phyloP scores from a whole-genome alignment of 2,888 invertebrate genomes.

The Trichopoda pennipes region DNA sequence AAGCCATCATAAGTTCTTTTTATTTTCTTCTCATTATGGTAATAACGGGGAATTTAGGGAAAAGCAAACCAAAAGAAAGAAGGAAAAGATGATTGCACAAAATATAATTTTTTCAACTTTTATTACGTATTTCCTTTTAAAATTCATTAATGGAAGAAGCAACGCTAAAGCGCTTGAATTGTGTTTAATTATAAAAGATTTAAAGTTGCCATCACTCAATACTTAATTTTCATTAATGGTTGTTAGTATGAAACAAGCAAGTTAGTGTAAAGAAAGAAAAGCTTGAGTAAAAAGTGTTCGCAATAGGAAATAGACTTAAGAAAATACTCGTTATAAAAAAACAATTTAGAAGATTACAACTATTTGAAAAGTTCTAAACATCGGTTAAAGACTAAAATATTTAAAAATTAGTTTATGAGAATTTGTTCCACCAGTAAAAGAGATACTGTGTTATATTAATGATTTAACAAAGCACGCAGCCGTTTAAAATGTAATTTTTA shows the following conservation, averaged over 20 bases:
- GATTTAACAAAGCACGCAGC: too few relatives aligned
- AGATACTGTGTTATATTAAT: too few relatives aligned
- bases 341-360: too few relatives aligned
- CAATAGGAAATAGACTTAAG: too few relatives aligned
- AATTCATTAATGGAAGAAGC: not conserved
- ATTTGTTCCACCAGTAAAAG: too few relatives aligned
- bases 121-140: not conserved
- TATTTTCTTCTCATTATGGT: not conserved
- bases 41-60: not conserved
- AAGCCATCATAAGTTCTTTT: not conserved
- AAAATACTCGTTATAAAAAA: too few relatives aligned
- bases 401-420: too few relatives aligned
- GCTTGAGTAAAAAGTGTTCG: too few relatives aligned
- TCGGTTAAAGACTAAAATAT: too few relatives aligned
- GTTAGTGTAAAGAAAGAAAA: not conserved
- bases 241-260: not conserved
- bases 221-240: slow-evolving; percentile 7
- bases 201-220: slow-evolving; percentile 34
- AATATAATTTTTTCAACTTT: slow-evolving; percentile 3
- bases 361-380: too few relatives aligned
- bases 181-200: slow-evolving; percentile 49
- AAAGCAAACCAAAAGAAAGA: not conserved
- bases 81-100: not conserved
- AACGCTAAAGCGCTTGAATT: not conserved
- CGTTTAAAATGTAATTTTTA: too few relatives aligned